A percentile compares a stretch with the other conserved stretches of the same genome.
phyloP scores from a whole-genome alignment of 2,113 vertebrate genomes.

The Onychostruthus taczanowskii region DNA sequence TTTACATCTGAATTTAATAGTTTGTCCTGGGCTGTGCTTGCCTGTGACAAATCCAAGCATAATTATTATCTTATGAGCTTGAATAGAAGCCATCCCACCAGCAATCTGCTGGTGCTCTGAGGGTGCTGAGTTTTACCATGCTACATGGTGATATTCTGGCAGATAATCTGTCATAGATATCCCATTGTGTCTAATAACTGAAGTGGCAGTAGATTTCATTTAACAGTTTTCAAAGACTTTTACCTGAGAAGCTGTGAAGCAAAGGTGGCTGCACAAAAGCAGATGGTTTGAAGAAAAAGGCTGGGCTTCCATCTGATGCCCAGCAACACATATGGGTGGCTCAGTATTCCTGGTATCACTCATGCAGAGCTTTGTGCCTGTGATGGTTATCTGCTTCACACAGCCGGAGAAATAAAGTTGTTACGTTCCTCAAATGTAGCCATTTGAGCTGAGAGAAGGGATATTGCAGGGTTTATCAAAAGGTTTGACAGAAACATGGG shows the following conservation, averaged over 20 bases:
- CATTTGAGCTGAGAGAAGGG: not conserved
- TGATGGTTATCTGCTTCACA: not conserved
- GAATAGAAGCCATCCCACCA: not conserved
- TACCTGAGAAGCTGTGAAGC: not conserved
- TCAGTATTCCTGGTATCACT: not conserved
- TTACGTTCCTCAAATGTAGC: not conserved
- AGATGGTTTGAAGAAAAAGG: not conserved
- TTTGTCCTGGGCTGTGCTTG: not conserved
- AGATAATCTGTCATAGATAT: not conserved
- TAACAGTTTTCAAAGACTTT: not conserved
- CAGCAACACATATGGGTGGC: not conserved
- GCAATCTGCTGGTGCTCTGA: not conserved
- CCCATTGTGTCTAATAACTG: not conserved
- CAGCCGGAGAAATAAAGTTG: not conserved
- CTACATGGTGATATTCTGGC: not conserved
- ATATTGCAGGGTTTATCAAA: not conserved
- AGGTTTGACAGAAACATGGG: not conserved
- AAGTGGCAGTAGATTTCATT: not conserved
- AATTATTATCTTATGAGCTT: not conserved
- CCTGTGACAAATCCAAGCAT: not conserved
- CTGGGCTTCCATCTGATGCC: not conserved
- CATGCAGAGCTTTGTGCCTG: not conserved
- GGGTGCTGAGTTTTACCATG: not conserved
- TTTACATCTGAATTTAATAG: constrained; percentile 16
- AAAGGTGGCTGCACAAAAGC: not conserved